phyloP scores from a whole-genome alignment of 2,888 invertebrate genomes.

The Hypolimnas misippus region DNA sequence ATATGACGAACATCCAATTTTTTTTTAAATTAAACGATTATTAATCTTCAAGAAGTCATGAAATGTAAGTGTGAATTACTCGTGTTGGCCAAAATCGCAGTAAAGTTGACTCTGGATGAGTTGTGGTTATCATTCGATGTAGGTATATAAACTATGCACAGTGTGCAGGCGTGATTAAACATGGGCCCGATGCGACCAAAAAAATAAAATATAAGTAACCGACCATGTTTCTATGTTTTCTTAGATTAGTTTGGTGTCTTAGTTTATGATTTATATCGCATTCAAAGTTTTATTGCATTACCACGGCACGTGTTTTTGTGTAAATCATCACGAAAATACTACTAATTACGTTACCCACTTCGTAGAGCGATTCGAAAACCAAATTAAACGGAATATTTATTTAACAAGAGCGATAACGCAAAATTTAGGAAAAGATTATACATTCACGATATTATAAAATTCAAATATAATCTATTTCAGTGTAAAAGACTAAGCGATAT shows the following conservation, averaged over 20 bases:
- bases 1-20: too few relatives aligned
- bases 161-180: constrained; percentile 55
- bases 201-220: constrained; percentile 24
- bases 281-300: constrained; percentile 2
- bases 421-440: constrained; percentile 9
- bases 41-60: too few relatives aligned
- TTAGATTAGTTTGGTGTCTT: constrained; percentile 15
- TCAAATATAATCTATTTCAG: constrained; percentile 31
- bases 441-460: constrained; percentile 18
- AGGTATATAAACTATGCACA: constrained; percentile 55
- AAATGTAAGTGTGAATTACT: constrained; percentile 52
- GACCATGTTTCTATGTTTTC: constrained; percentile 22
- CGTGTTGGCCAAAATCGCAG: constrained; percentile 79
- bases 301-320: constrained; percentile 18
- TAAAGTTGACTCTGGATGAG: constrained; percentile 67
- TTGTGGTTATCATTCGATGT: constrained; percentile 76
- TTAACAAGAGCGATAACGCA: not conserved
- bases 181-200: constrained; percentile 67
- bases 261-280: constrained; percentile 4
- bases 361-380: constrained; percentile 3
- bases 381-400: constrained; percentile 1
- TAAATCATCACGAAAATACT: constrained; percentile 12
- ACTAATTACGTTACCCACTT: not conserved
- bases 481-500: constrained; percentile 35
- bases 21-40: not conserved